phyloP scores from a whole-genome alignment of 2,797 vertebrate species.

The Ambastaia sidthimunki region DNA sequence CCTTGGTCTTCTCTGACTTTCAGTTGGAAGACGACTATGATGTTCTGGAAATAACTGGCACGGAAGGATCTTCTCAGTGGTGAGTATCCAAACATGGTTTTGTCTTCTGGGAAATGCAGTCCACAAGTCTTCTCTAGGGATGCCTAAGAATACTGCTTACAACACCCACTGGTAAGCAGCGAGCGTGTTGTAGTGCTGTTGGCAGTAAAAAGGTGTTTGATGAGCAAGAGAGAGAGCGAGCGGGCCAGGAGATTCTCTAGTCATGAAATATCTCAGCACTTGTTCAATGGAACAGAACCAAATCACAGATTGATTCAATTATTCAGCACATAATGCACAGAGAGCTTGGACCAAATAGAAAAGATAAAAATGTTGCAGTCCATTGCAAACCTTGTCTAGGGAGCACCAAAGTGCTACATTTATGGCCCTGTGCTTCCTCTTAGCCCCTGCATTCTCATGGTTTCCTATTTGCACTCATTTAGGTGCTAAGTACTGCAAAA shows the following conservation, averaged over 20 bases:
- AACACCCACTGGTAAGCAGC: not conserved
- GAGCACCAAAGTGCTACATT: slow-evolving; percentile 41
- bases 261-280: slow-evolving; percentile 36
- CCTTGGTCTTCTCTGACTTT: slow-evolving; percentile 95
- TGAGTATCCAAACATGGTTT: slow-evolving; percentile 72
- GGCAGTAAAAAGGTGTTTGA: slow-evolving; percentile 22
- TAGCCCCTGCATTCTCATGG: slow-evolving; percentile 5
- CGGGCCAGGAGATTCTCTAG: slow-evolving; percentile 8
- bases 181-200: slow-evolving; percentile 9
- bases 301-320: slow-evolving; percentile 43
- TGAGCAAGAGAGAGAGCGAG: slow-evolving; percentile 30
- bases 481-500: slow-evolving; percentile 32
- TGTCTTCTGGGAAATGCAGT: not conserved
- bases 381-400: slow-evolving; percentile 36
- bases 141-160: not conserved
- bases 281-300: slow-evolving; percentile 36
- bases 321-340: slow-evolving; percentile 31
- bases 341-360: slow-evolving; percentile 33
- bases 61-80: slow-evolving; percentile 95
- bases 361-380: slow-evolving; percentile 31
- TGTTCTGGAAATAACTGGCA: slow-evolving; percentile 94
- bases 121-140: slow-evolving; percentile 25
- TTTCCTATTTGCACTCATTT: slow-evolving; percentile 51
- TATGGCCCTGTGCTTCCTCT: slow-evolving; percentile 14
- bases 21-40: slow-evolving; percentile 97